These are phyloP conservation scores for Euwallacea fornicatus DNA, from an alignment of 1,140 invertebrate species.

Conservation along the genomic window DNA sequence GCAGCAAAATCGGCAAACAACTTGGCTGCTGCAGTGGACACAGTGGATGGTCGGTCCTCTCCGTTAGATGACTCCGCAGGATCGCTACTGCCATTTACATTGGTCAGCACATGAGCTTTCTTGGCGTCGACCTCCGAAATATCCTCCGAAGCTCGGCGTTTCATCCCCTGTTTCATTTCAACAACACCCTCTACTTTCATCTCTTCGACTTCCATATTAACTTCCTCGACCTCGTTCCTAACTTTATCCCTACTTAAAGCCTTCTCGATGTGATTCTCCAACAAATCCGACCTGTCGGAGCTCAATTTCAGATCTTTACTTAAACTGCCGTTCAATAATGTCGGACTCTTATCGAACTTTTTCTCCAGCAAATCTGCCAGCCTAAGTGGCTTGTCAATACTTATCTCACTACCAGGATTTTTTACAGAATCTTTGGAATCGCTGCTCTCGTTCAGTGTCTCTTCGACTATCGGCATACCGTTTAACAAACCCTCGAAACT, in stretches of 20 bases:
- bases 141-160: conserved; percentile 53
- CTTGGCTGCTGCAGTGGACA: conserved; percentile 71
- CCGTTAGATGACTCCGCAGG: conserved; percentile 56
- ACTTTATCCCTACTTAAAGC: conserved; percentile 52
- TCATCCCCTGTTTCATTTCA: conserved; percentile 45
- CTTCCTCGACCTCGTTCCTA: conserved; percentile 23
- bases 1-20: conserved; percentile 70
- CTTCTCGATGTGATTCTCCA: conserved; percentile 64
- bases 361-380: conserved; percentile 70
- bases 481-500: conserved; percentile 66
- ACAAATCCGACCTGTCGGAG: conserved; percentile 64
- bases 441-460: conserved; percentile 56
- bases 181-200: neutral
- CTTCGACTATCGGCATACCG: conserved; percentile 60
- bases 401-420: conserved; percentile 49
- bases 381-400: conserved; percentile 58
- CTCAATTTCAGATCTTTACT: conserved; percentile 63
- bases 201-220: conserved; percentile 8
- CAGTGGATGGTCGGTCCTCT: conserved; percentile 58
- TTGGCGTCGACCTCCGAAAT: conserved; percentile 55
- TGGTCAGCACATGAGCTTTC: conserved; percentile 54
- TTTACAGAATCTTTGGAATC: conserved; percentile 60
- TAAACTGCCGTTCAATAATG: conserved; percentile 62
- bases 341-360: conserved; percentile 63
- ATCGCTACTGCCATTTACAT: conserved; percentile 57